phyloP scores from a whole-genome alignment of 2,797 vertebrate species.

The Macrochelys suwanniensis region DNA sequence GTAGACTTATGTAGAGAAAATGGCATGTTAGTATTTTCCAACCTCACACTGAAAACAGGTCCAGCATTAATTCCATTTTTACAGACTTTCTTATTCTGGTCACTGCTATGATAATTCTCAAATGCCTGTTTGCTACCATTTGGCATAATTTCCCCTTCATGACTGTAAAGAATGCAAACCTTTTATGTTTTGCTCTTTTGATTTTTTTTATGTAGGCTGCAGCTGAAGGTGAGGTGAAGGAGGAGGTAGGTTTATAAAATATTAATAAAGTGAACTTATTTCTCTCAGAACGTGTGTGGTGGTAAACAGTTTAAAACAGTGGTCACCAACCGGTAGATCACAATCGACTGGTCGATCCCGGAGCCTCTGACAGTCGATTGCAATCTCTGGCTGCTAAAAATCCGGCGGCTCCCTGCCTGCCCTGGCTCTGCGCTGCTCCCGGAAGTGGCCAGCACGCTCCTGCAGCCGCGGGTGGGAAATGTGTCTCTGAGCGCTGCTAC shows the following conservation, averaged over 20 bases:
- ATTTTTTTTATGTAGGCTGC: slow-evolving; percentile 75
- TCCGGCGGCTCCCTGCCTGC: no score
- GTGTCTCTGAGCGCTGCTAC: no score
- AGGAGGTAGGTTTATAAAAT: slow-evolving; percentile 85
- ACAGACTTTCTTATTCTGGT: neutral
- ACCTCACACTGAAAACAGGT: neutral
- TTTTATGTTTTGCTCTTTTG: neutral
- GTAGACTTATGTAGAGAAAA: neutral
- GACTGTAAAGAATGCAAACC: neutral
- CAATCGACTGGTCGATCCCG: no score
- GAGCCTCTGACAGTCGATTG: no score
- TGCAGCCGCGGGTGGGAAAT: no score
- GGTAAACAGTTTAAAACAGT: neutral
- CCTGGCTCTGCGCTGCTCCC: no score
- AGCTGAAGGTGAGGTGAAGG: slow-evolving; percentile 87
- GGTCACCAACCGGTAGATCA: no score
- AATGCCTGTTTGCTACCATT: neutral
- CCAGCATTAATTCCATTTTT: neutral
- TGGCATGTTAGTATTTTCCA: neutral
- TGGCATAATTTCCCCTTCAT: neutral
- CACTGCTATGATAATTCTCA: neutral
- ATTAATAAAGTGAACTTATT: neutral
- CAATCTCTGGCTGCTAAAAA: no score
- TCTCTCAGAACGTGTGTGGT: neutral
- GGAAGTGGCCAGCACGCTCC: no score